Evolutionary conservation across 2,113 vertebrate species (phyloP).

Genomic region (Merops nubicus): DNA sequence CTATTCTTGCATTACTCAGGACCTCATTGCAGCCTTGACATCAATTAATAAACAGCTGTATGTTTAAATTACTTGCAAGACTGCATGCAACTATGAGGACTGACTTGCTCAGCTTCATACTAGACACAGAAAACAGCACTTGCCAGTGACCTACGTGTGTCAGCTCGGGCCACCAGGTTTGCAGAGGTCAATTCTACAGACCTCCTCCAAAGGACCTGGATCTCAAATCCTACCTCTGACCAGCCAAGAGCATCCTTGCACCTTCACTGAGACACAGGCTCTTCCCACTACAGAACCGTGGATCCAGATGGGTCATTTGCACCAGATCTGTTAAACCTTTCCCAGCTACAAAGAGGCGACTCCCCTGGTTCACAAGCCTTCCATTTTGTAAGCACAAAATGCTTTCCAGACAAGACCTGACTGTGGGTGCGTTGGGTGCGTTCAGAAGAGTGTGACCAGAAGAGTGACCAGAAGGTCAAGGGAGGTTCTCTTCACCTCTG

Average conservation of each 20-base stretch:
- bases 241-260: accelerated
- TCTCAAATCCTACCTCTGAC: not conserved
- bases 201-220: not conserved
- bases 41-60: not conserved
- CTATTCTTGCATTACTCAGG: not conserved
- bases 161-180: not conserved
- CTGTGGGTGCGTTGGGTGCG: not conserved
- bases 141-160: accelerated
- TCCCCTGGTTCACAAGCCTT: not conserved
- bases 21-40: not conserved
- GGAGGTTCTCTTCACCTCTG: not conserved
- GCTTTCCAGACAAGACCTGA: not conserved
- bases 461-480: not conserved
- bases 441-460: not conserved
- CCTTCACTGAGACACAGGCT: not conserved
- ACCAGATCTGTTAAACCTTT: not conserved
- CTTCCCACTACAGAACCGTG: not conserved
- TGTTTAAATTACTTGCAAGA: not conserved
- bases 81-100: not conserved
- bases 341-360: not conserved
- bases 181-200: not conserved
- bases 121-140: not conserved
- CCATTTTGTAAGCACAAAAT: not conserved
- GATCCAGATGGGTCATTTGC: not conserved
- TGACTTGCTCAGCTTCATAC: not conserved